Percentiles rank a stretch among this genome's conserved stretches.
Evolutionary conservation across 1,140 invertebrate species (phyloP).

Genomic region (Notospermus geniculatus): DNA sequence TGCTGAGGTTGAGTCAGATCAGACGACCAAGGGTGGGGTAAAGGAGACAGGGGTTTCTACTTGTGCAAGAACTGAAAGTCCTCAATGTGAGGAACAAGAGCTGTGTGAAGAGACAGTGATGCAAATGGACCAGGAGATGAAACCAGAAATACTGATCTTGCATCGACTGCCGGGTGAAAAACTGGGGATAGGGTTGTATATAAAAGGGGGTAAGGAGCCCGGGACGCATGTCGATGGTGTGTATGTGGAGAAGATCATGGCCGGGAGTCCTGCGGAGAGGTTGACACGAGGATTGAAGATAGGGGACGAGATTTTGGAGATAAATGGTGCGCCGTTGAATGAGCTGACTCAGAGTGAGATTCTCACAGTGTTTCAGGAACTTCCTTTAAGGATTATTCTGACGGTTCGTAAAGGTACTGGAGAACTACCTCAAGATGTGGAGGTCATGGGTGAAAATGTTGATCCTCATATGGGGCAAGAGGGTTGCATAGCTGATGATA

Average conservation of each 20-base stretch:
- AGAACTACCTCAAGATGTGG: not conserved
- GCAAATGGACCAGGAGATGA: conserved; percentile 13
- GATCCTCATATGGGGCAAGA: not conserved
- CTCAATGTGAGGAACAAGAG: too few relatives aligned
- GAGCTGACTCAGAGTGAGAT: conserved; percentile 83
- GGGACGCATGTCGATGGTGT: conserved; percentile 70
- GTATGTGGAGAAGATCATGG: conserved; percentile 84
- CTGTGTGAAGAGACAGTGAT: too few relatives aligned
- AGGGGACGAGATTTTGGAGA: conserved; percentile 84
- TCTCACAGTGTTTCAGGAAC: conserved; percentile 63
- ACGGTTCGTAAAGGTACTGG: conserved; percentile 25
- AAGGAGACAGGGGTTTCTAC: too few relatives aligned
- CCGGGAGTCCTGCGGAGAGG: conserved; percentile 82
- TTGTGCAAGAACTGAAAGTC: too few relatives aligned
- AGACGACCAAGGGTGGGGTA: too few relatives aligned
- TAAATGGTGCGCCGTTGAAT: conserved; percentile 73
- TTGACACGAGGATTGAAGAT: conserved; percentile 70
- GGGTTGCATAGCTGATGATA: too few relatives aligned
- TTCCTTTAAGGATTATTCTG: conserved; percentile 41
- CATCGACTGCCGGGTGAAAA: conserved; percentile 83
- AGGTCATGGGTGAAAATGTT: not conserved
- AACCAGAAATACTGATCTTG: conserved; percentile 61
- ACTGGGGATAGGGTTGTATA: conserved; percentile 85
- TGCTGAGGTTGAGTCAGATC: too few relatives aligned
- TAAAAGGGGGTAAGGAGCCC: conserved; percentile 74